phyloP scores from a whole-genome alignment of 2,113 vertebrate genomes.

The Accipiter cooperii region DNA sequence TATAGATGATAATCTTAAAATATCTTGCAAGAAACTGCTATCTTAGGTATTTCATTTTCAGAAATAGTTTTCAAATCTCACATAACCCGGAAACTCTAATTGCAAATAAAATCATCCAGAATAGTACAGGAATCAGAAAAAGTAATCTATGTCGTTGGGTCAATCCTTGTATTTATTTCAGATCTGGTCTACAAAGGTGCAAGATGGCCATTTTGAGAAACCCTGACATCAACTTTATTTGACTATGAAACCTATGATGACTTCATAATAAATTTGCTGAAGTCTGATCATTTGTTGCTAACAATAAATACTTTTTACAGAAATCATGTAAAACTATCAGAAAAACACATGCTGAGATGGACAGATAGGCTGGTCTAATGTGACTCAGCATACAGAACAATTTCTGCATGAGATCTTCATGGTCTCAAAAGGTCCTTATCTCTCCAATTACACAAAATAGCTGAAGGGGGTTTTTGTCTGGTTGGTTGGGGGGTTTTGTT shows the following conservation, averaged over 20 bases:
- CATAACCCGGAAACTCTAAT: neutral
- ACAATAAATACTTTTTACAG: neutral
- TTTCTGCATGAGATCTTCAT: neutral
- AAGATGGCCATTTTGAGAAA: neutral
- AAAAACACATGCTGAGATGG: neutral
- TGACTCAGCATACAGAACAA: neutral
- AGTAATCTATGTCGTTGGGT: neutral
- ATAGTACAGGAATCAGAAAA: neutral
- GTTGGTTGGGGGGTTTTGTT: neutral
- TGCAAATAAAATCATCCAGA: neutral
- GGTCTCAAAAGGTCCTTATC: neutral
- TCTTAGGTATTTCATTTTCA: neutral
- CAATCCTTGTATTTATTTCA: neutral
- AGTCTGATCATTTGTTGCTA: neutral
- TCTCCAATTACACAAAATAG: neutral
- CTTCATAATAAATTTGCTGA: neutral
- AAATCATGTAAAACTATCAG: neutral
- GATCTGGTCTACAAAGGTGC: neutral
- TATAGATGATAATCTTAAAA: neutral
- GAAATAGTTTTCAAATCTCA: neutral
- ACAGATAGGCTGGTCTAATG: neutral
- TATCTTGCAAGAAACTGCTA: neutral
- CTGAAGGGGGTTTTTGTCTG: fast-evolving
- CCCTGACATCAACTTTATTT: neutral
- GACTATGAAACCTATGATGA: neutral